A percentile compares a stretch with the other conserved stretches of the same genome.
Evolutionary conservation across 2,113 vertebrate species (phyloP).

Genomic region (Oxyura jamaicensis): DNA sequence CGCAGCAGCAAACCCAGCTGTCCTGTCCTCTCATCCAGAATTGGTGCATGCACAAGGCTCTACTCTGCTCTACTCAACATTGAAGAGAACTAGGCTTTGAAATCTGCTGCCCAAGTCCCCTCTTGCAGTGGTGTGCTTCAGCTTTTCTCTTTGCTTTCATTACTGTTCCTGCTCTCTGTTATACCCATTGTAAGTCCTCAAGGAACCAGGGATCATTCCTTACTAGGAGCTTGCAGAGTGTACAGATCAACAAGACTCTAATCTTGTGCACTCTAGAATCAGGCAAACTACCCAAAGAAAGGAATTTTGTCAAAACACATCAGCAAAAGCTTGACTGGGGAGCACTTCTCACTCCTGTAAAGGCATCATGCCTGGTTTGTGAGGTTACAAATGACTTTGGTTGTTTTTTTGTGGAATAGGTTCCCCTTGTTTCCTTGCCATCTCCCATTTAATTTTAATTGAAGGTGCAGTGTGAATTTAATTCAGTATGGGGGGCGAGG

Average conservation of each 20-base stretch:
- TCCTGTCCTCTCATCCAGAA: not conserved
- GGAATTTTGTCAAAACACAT: constrained; percentile 16
- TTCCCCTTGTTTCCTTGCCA: not conserved
- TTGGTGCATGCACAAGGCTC: not conserved
- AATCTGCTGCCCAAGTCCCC: not conserved
- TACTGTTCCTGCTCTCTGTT: not conserved
- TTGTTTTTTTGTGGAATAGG: not conserved
- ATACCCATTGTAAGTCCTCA: not conserved
- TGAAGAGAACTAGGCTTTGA: not conserved
- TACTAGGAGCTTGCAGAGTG: not conserved
- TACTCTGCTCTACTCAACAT: not conserved
- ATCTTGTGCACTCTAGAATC: not conserved
- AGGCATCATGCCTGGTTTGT: not conserved
- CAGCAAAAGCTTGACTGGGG: not conserved
- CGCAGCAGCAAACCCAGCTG: not conserved
- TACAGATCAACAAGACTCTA: not conserved
- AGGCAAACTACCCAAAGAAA: constrained; percentile 15
- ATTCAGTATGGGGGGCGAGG: not conserved
- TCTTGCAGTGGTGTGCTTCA: not conserved
- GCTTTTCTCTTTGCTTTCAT: not conserved
- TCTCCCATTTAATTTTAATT: not conserved
- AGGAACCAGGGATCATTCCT: not conserved
- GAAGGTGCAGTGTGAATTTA: not conserved
- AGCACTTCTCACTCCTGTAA: not conserved
- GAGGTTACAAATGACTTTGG: not conserved